A percentile compares a stretch with the other conserved stretches of the same genome.
Evolutionary conservation across 2,113 vertebrate species (phyloP).

Genomic region (Bos taurus): DNA sequence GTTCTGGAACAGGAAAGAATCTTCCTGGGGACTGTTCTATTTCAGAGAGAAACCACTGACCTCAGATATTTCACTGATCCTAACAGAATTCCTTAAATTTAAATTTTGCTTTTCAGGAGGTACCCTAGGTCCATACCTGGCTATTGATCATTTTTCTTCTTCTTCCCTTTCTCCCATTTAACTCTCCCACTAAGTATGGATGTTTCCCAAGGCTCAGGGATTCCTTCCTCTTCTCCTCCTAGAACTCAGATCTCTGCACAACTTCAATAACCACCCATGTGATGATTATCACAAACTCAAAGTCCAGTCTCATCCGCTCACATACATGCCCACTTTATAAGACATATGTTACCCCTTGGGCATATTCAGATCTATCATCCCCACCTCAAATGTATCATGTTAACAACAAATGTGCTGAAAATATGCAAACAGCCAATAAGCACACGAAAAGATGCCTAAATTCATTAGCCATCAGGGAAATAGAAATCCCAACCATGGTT

Average conservation of each 20-base stretch:
- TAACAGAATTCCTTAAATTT: background rate
- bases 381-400: background rate
- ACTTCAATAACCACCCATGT: background rate
- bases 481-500: background rate
- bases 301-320: background rate
- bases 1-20: background rate
- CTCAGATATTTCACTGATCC: background rate
- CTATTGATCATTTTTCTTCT: background rate
- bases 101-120: background rate
- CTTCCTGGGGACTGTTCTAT: background rate
- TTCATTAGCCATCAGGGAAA: background rate
- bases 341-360: background rate
- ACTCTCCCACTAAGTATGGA: rapidly evolving
- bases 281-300: background rate
- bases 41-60: background rate
- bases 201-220: background rate
- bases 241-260: background rate
- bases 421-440: background rate
- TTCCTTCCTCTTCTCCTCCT: background rate
- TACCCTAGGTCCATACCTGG: background rate
- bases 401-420: background rate
- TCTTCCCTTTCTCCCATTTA: background rate
- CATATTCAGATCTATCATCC: background rate
- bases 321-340: background rate
- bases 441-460: background rate